Evolutionary conservation across 2,113 vertebrate genomes (phyloP), one percentile per base, ranked within the genome.

Genomic region (Alethe castanea): DNA sequence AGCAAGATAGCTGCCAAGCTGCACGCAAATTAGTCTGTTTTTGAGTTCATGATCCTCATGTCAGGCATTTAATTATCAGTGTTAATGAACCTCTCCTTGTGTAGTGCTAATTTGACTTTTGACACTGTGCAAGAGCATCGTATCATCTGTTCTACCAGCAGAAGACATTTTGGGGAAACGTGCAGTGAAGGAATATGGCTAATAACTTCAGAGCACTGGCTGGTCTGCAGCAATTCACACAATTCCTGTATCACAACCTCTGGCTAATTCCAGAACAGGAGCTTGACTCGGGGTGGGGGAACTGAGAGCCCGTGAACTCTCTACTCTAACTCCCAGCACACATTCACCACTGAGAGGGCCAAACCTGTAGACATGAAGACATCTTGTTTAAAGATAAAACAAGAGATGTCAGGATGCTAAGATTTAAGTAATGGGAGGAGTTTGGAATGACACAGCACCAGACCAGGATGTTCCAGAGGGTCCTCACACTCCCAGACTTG

Each of bases 1-100:
- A 92, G 80, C 93, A 93, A 95, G 88, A 88, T 44, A 90, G 69
- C 94, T 96, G 84, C 87, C 54, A 80, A 67, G 81, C 86, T 90
- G 76, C 3, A 18, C 48, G 69, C 45, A 44, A 38, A 17, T 44
- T 81, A 76, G 59, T 77, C 62, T 22, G 8, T 11, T 69, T 38
- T 52, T 80, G 47, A 91, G 65, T 22, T 62, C 1, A 0, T 2
- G 19, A 76, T 76, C 66, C 70, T 71, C 14, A 2, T 18, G 26
- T 91, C 38, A 95, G 61, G 26, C 19, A 42, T n/a, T 64, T 24
- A 53, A 71, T 38, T 28, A 19, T 28, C 24, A 62, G 19, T 15
- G 25, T 69, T 90, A 69, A 80, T 4, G 31, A 91, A 61, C 31
- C 25, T 73, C 47, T 53, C 56, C 6, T 18, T 25, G 50, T 23